Percentiles rank a stretch among this genome's conserved stretches.
Conservation (phyloP, 2,113 vertebrate genomes). For the Toxotes chatareus region DNA sequence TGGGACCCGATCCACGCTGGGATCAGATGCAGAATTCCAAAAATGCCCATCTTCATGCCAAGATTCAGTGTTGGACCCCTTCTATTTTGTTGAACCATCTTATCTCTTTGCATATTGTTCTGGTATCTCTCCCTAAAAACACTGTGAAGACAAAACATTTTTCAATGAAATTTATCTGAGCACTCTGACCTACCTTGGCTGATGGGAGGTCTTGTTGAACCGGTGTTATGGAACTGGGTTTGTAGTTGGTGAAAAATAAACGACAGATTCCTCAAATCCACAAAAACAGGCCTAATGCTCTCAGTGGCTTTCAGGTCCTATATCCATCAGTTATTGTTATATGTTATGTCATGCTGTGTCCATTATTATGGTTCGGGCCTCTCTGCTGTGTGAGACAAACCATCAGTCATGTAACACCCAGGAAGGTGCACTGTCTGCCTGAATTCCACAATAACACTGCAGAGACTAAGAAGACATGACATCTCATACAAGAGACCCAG, state of each 20-base stretch:
- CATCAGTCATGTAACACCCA: conserved; percentile 50
- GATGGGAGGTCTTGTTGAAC: conserved; percentile 6
- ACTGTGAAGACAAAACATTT: conserved; percentile 42
- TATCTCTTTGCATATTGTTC: conserved; percentile 65
- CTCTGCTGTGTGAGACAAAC: conserved; percentile 56
- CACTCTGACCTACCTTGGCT: conserved; percentile 7
- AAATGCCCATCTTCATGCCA: conserved; percentile 80
- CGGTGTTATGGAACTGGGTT: conserved; percentile 1
- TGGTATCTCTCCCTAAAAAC: conserved; percentile 35
- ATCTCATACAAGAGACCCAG: conserved; percentile 30
- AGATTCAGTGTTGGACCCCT: conserved; percentile 55
- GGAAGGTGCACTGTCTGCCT: conserved; percentile 46
- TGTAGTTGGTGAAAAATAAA: conserved; percentile 50
- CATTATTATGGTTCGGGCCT: conserved; percentile 65
- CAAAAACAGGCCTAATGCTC: conserved; percentile 62
- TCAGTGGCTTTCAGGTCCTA: conserved; percentile 64
- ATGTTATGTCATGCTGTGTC: conserved; percentile 56
- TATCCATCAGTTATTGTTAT: conserved; percentile 71
- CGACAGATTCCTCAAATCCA: conserved; percentile 61
- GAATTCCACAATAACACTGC: conserved; percentile 31
- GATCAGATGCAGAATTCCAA: conserved; percentile 85
- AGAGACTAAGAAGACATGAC: conserved; percentile 41
- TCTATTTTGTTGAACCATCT: conserved; percentile 55
- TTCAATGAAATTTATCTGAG: conserved; percentile 40
- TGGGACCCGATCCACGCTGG: conserved; percentile 72